Evolutionary conservation across 1,140 invertebrate genomes (phyloP), one percentile per base, ranked within the genome.

Genomic region (Drosophila simulans): DNA sequence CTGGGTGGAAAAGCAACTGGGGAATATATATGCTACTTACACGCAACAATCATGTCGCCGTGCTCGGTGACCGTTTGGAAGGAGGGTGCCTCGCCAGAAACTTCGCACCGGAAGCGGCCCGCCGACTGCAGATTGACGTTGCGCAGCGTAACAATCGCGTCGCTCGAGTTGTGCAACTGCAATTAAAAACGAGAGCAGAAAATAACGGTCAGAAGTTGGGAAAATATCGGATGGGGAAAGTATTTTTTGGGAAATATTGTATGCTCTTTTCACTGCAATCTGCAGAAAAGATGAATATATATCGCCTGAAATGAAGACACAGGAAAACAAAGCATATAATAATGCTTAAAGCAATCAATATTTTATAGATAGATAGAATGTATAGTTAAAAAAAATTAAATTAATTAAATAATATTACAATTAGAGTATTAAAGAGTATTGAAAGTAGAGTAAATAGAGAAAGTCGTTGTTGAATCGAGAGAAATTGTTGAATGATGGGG

Each of bases 41-140:
- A 95, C 31, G 97, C 95, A 90, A 97, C 96, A 69, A 94, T 93
- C 94, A 97, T 96, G 83, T 95, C 94, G 80, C 95, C 95, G 78
- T 96, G 95, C 73, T 96, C 95, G 43, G 95, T 95, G 56, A 96
- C 96, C 27, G 96, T 97, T 91, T 95, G 94, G 91, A 97, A 97
- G 55, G 94, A 95, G 12, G 96, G 96, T 35, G 96, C 96, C 92
- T 98, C 97, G 1, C 95, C 97, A 5, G 96, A 97, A 62, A 97
- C 96, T 91, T 97, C 96, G 88, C 97, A 98, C 68, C 96, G 94
- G 93, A 97, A 98, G 22, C 94, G 93, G 37, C 97, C 97, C 31
- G 95, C 95, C 53, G 95, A 96, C 88, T 96, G 94, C 73, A 97
- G 92, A 74, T 95, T 95, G 63, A 97, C 95, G 40, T 95, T 95